Evolutionary conservation across 2,888 invertebrate genomes (phyloP).

Genomic region (Byasa hedistus): DNA sequence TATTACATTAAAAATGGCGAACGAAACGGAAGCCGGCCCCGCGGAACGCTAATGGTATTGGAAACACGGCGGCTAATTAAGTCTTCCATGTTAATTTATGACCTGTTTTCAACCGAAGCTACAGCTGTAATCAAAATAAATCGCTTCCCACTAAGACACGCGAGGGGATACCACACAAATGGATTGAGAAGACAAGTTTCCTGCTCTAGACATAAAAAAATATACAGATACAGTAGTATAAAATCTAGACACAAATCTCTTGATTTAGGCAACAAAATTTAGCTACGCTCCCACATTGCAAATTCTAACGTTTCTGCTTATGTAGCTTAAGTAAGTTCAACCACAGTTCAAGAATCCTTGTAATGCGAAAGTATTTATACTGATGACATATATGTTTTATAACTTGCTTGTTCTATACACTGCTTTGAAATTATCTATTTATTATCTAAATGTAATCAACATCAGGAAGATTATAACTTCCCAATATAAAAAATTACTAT

Average conservation of each 20-base stretch:
- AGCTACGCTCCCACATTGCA: background rate
- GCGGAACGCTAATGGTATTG: slow-evolving; percentile 71
- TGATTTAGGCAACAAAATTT: background rate
- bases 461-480: no score
- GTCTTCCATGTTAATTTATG: slow-evolving; percentile 73
- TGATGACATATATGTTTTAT: no score
- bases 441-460: no score
- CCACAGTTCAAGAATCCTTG: no score
- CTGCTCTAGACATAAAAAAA: slow-evolving; percentile 19
- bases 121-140: slow-evolving; percentile 76
- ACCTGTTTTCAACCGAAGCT: slow-evolving; percentile 66
- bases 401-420: no score
- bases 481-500: no score
- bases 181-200: slow-evolving; percentile 56
- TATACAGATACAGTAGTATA: background rate
- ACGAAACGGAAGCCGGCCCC: slow-evolving; percentile 65
- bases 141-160: slow-evolving; percentile 68
- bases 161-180: slow-evolving; percentile 65
- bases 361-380: no score
- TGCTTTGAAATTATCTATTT: no score
- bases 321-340: background rate
- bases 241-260: background rate
- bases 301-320: no score
- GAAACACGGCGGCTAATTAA: slow-evolving; percentile 72
- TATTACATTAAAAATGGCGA: slow-evolving; percentile 65